Evolutionary conservation across 2,888 invertebrate genomes (phyloP).

Genomic region (Macaria liturata): DNA sequence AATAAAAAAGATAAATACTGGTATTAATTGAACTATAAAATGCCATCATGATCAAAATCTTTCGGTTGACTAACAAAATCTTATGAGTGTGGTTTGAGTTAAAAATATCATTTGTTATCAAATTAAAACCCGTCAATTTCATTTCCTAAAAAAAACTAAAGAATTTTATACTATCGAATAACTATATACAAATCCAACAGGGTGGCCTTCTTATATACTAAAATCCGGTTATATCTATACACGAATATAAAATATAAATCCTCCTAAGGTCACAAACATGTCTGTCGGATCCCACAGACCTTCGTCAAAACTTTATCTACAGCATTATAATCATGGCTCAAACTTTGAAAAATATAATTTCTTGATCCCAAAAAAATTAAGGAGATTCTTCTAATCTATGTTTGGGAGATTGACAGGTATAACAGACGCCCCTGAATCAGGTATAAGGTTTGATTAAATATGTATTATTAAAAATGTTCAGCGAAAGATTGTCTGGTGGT

Average conservation of each 20-base stretch:
- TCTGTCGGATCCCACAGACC: constrained; percentile 59
- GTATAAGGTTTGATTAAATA: constrained; percentile 82
- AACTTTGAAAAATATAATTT: constrained; percentile 58
- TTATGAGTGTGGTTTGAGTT: no score
- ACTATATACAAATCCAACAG: constrained; percentile 1
- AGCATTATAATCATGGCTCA: constrained; percentile 71
- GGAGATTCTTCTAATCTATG: constrained; percentile 80
- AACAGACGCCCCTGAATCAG: constrained; percentile 64
- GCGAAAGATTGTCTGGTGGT: constrained; percentile 62
- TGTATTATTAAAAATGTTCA: constrained; percentile 55
- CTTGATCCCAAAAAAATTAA: constrained; percentile 78
- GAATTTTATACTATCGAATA: no score
- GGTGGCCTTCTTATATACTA: constrained; percentile 22
- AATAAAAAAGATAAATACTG: no score
- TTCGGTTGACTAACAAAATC: no score
- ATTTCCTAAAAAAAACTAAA: no score
- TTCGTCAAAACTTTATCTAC: constrained; percentile 81
- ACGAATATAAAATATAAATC: constrained; percentile 4
- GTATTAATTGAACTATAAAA: no score
- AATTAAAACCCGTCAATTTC: no score
- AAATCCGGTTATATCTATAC: constrained; percentile 18
- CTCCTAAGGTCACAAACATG: constrained; percentile 43
- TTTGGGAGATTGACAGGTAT: constrained; percentile 82
- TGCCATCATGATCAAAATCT: no score
- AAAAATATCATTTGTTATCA: no score